Evolutionary conservation across 2,113 vertebrate species (phyloP), one percentile per base, ranked within the genome.

Genomic region (Sinosuthora webbiana): DNA sequence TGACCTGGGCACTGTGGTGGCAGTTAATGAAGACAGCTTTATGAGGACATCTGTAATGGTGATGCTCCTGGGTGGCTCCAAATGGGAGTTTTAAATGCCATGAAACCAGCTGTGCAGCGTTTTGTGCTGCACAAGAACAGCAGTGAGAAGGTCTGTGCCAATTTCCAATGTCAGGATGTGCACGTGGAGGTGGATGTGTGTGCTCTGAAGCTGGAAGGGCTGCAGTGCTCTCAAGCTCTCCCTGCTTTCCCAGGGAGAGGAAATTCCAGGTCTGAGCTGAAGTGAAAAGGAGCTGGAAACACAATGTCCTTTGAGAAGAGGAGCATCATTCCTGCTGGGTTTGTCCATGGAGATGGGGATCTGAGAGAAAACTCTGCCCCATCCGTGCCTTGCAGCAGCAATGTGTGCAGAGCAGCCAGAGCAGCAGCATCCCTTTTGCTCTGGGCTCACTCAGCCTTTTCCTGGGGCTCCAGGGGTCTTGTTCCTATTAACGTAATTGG

Each of bases 11-110:
- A 53, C 68, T 1, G 1, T 64, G 44, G 64, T 90, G 62, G 41
- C 44, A 53, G 68, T 91, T 87, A 64, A 92, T 44, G 71, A 37
- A 85, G 94, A 71, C 96, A 97, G 96, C 37, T 97, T 96, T 96
- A 96, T 9, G 60, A 94, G 60, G 55, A 33, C 85, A 88, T 75
- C 37, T 42, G 81, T 42, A 52, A 70, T 2, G 12, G 47, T 60
- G 53, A 75, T 92, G 94, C 87, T 94, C 89, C 94, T 64, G 25
- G 69, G 56, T n/a, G 8, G 8, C 67, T 83, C 95, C 83, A 95
- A 83, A 95, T 33, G 81, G 76, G 74, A 95, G 90, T 83, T 94
- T 88, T 80, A 90, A 93, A 80, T 73, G 55, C 88, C 65, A 27
- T 82, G 94, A 96, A 96, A 81, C 83, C 94, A 97, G 87, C 70